Evolutionary conservation across 2,797 vertebrate species (phyloP).

Genomic region (Tokudaia muenninki): DNA sequence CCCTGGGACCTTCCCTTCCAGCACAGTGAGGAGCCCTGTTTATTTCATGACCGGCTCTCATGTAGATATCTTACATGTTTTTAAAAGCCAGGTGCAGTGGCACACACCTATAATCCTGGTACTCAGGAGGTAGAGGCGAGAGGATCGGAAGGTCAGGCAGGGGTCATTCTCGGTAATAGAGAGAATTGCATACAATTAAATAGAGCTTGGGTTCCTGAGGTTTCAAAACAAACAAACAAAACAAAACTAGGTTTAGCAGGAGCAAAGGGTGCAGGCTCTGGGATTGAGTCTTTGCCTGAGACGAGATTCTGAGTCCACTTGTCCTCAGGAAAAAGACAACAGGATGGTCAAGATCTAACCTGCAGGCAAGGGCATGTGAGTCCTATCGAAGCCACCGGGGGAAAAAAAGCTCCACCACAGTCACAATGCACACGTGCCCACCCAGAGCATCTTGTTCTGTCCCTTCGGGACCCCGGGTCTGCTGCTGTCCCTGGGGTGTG

Average conservation of each 20-base stretch:
- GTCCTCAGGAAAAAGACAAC: neutral
- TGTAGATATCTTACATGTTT: neutral
- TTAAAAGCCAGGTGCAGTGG: neutral
- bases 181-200: neutral
- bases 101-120: neutral
- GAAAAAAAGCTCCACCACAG: neutral
- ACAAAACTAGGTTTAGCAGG: neutral
- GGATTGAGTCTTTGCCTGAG: neutral
- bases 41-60: neutral
- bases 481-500: neutral
- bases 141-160: neutral
- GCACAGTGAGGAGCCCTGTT: neutral
- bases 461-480: neutral
- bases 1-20: neutral
- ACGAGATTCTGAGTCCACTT: neutral
- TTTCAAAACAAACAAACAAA: neutral
- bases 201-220: neutral
- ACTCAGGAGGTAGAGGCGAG: neutral
- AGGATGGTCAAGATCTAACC: neutral
- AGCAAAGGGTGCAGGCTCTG: neutral
- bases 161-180: neutral
- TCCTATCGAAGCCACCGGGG: neutral
- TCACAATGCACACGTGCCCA: neutral
- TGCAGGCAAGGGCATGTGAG: no score
- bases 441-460: accelerated